phyloP scores from a whole-genome alignment of 2,113 vertebrate species.

The Mesitornis unicolor region DNA sequence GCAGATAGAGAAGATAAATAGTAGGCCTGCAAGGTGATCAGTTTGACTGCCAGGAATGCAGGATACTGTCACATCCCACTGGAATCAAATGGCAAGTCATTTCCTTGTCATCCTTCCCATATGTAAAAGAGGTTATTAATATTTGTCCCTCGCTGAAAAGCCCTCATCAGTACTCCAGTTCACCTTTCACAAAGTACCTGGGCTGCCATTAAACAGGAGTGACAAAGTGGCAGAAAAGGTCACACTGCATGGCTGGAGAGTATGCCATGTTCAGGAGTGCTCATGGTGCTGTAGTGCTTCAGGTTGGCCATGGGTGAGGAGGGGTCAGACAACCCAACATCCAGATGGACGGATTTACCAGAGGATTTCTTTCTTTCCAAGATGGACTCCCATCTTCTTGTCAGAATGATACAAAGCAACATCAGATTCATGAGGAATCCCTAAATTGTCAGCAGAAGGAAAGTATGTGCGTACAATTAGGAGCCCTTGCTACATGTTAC shows the following conservation, averaged over 20 bases:
- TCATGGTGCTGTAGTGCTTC: background rate
- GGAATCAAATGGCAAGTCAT: background rate
- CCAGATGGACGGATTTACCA: background rate
- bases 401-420: background rate
- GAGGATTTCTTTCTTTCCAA: background rate
- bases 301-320: background rate
- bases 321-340: background rate
- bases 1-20: background rate
- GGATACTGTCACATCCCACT: background rate
- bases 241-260: background rate
- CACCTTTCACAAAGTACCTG: background rate
- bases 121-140: background rate
- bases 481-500: background rate
- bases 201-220: background rate
- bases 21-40: background rate
- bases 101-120: background rate
- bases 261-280: background rate
- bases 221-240: background rate
- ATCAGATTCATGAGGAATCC: background rate
- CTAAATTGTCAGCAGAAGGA: background rate
- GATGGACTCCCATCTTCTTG: background rate
- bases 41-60: background rate
- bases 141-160: background rate
- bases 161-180: background rate
- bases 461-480: accelerated